Evolutionary conservation across 2,797 vertebrate species (phyloP).

Genomic region (Chelon auratus): DNA sequence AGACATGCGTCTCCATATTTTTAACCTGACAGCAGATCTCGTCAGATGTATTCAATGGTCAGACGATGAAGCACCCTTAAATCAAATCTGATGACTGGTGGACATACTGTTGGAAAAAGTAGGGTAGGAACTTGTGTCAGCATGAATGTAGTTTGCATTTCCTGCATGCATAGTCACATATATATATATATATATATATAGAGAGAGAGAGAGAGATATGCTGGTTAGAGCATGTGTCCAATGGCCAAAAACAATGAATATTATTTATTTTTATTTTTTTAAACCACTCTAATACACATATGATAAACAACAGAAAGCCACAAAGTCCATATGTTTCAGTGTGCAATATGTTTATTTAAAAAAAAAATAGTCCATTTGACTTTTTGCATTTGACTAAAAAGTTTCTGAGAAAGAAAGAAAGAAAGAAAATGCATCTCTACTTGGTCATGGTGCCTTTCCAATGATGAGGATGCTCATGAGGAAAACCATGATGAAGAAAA

Average conservation of each 20-base stretch:
- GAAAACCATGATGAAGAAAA: constrained; percentile 98
- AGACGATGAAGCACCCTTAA: constrained; percentile 23
- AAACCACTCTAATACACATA: no score
- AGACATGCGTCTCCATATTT: constrained; percentile 62
- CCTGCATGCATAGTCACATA: not conserved
- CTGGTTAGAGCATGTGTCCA: no score
- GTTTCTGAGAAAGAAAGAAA: not conserved
- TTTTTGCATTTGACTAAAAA: constrained; percentile 16
- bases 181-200: not conserved
- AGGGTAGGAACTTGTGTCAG: not conserved
- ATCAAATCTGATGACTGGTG: constrained; percentile 23
- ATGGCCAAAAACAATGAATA: constrained; percentile 1
- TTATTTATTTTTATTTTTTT: no score
- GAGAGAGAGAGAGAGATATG: no score
- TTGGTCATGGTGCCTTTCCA: constrained; percentile 86
- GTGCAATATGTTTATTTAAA: constrained; percentile 30
- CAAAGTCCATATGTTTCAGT: constrained; percentile 3
- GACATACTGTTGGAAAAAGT: not conserved
- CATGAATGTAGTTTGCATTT: not conserved
- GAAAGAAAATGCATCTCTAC: not conserved
- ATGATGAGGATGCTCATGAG: constrained; percentile 96
- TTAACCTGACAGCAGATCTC: constrained; percentile 51
- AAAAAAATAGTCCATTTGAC: constrained; percentile 2
- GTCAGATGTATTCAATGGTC: constrained; percentile 43
- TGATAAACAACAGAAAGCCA: constrained; percentile 1